Percentiles rank a stretch among this genome's conserved stretches.
These are phyloP conservation scores for Schlechtendalia chinensis DNA, from an alignment of 1,140 invertebrate species.

Conservation along the genomic window DNA sequence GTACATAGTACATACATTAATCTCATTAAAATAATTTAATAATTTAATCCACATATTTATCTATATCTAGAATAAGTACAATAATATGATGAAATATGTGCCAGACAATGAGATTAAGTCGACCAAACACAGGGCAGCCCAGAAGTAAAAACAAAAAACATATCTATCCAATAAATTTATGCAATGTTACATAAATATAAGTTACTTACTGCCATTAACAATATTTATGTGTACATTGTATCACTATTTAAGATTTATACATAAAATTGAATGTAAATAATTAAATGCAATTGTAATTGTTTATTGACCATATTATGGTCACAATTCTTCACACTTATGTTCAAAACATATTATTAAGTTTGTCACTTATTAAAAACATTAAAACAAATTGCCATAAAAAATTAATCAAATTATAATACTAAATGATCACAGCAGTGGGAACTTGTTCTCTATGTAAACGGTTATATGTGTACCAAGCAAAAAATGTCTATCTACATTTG, in stretches of 20 bases:
- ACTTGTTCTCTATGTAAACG: background rate
- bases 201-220: background rate
- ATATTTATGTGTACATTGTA: background rate
- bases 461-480: slow-evolving; percentile 8
- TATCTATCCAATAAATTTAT: background rate
- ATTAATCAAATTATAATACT: slow-evolving; percentile 4
- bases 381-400: slow-evolving; percentile 13
- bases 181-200: background rate
- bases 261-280: background rate
- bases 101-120: background rate
- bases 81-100: background rate
- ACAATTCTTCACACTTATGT: background rate
- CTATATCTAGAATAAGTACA: slow-evolving; percentile 13
- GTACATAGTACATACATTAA: background rate
- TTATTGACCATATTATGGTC: background rate
- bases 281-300: background rate
- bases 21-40: background rate
- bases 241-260: background rate
- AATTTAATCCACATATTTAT: background rate
- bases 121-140: too few relatives aligned
- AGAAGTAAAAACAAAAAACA: background rate
- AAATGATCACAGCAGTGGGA: slow-evolving; percentile 19
- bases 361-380: background rate
- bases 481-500: slow-evolving; percentile 10
- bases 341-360: background rate